Conservation (phyloP, 2,888 invertebrate genomes). For the Aphodius sticticus region DNA sequence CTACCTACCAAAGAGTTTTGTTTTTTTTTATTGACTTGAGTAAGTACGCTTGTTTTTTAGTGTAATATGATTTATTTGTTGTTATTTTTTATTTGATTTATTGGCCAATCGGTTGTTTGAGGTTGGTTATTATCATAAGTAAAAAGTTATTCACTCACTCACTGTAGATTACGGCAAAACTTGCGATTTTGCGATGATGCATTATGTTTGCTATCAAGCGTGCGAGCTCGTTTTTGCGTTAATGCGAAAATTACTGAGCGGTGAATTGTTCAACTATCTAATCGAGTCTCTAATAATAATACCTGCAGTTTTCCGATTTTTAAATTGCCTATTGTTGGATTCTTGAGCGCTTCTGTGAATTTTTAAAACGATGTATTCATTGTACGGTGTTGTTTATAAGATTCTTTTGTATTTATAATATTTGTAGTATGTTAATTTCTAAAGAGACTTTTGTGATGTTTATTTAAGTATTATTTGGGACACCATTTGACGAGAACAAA, state of each 20-base stretch:
- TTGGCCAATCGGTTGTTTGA: neutral
- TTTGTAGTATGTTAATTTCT: neutral
- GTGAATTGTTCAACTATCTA: neutral
- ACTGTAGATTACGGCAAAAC: neutral
- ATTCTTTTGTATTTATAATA: too few relatives aligned
- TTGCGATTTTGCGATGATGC: neutral
- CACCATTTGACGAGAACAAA: neutral
- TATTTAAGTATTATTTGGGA: neutral
- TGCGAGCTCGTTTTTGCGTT: neutral
- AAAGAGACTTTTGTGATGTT: neutral
- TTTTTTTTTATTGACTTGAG: neutral
- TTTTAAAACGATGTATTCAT: too few relatives aligned
- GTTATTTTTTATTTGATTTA: neutral
- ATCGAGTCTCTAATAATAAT: neutral
- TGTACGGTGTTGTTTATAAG: too few relatives aligned
- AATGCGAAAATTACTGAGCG: neutral
- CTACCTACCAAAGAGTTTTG: neutral
- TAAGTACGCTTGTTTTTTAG: neutral
- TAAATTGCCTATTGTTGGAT: neutral
- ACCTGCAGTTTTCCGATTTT: neutral
- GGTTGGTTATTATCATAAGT: neutral
- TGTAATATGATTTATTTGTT: neutral
- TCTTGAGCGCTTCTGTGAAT: neutral
- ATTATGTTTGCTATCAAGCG: neutral
- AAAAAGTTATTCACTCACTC: conserved; percentile 4